Evolutionary conservation across 2,888 invertebrate species (phyloP).

Genomic region (Cabera pusaria): DNA sequence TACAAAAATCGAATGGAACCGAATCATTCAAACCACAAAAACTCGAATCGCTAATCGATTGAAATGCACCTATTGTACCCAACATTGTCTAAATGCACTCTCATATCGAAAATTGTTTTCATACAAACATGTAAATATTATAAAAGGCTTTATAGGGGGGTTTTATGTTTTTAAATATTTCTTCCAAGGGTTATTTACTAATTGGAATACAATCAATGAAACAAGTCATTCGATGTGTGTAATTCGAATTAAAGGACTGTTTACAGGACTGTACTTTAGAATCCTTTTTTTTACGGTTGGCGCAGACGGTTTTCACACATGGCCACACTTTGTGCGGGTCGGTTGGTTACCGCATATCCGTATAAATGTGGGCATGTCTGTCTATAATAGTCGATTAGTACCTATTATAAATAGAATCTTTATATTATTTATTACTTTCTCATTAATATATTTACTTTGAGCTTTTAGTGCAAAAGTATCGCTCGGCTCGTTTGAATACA

Average conservation of each 20-base stretch:
- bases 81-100: conserved; percentile 65
- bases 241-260: conserved; percentile 77
- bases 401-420: too few species aligned
- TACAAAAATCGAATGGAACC: conserved; percentile 37
- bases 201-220: conserved; percentile 72
- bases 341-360: conserved; percentile 23
- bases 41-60: conserved; percentile 48
- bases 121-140: conserved; percentile 46
- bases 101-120: conserved; percentile 40
- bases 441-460: too few species aligned
- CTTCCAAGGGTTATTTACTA: conserved; percentile 63
- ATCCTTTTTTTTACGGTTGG: conserved; percentile 60
- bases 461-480: too few species aligned
- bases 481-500: too few species aligned
- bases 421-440: too few species aligned
- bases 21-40: conserved; percentile 49
- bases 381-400: too few species aligned
- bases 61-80: conserved; percentile 59
- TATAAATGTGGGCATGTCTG: conserved; percentile 5
- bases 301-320: conserved; percentile 69
- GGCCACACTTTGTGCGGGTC: conserved; percentile 54
- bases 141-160: conserved; percentile 29
- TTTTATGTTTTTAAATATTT: conserved; percentile 42
- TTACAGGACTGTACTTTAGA: conserved; percentile 58
- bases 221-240: conserved; percentile 73